These are phyloP conservation scores for Adelphocoris suturalis DNA, from an alignment of 2,888 invertebrate genomes.

Conservation along the genomic window DNA sequence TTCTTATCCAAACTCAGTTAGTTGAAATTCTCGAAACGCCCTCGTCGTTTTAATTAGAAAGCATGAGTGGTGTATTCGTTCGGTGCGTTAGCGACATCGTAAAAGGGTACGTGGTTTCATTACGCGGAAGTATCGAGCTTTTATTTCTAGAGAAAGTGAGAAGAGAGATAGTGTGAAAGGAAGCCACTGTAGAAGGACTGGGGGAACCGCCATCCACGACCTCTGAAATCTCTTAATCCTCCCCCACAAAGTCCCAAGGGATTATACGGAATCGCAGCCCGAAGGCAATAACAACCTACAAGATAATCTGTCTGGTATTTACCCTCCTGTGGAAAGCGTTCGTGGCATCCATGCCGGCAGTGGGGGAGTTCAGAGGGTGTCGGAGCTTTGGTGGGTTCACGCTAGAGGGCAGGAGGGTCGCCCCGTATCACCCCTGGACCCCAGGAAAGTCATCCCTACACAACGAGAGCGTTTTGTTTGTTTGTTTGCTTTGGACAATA, in stretches of 20 bases:
- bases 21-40: conserved; percentile 6
- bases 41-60: neutral
- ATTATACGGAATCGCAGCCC: conserved; percentile 57
- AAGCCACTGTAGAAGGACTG: neutral
- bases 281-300: conserved; percentile 58
- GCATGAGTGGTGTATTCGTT: conserved; percentile 26
- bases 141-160: neutral
- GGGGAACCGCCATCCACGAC: conserved; percentile 18
- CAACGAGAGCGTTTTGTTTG: neutral
- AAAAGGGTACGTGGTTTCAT: conserved; percentile 57
- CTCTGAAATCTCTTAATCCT: conserved; percentile 58
- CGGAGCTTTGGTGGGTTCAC: neutral
- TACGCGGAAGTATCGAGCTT: conserved; percentile 49
- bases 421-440: neutral
- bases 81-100: conserved; percentile 19
- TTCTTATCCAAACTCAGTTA: neutral
- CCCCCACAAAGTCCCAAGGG: conserved; percentile 21
- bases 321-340: conserved; percentile 30
- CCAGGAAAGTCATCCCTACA: neutral
- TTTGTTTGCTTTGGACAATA: neutral
- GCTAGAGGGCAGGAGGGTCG: neutral
- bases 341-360: neutral
- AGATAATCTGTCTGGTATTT: conserved; percentile 64
- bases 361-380: neutral
- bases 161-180: neutral